A percentile compares a stretch with the other conserved stretches of the same genome.
These are phyloP conservation scores for Oreotrochilus melanogaster DNA, from an alignment of 2,113 vertebrate species.

Conservation along the genomic window DNA sequence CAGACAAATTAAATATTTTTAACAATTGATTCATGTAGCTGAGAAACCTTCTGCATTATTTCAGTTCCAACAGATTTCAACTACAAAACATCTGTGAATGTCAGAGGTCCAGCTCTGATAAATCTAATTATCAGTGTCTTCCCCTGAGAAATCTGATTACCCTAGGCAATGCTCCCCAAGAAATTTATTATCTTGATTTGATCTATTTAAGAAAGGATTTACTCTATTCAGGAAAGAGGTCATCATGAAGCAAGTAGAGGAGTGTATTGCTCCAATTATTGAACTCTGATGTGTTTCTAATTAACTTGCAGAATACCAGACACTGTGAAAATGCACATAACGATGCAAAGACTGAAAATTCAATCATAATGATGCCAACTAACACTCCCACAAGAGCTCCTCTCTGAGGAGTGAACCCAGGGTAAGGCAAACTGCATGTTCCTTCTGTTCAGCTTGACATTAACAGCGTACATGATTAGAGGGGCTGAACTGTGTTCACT, in stretches of 20 bases:
- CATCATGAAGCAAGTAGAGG: neutral
- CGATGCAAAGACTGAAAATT: constrained; percentile 25
- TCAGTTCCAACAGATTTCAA: neutral
- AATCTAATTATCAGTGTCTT: constrained; percentile 34
- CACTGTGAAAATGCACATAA: constrained; percentile 16
- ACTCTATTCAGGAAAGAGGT: constrained; percentile 31
- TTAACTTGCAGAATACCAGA: constrained; percentile 19
- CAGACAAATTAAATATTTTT: neutral
- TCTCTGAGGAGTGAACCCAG: neutral
- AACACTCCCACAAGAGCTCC: neutral
- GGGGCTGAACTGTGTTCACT: neutral
- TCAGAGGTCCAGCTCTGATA: constrained; percentile 4
- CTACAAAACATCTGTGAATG: neutral
- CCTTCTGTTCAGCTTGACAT: neutral
- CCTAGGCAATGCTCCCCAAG: constrained; percentile 1
- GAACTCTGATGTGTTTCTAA: constrained; percentile 24
- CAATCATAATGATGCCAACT: neutral
- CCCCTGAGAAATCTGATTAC: constrained; percentile 45
- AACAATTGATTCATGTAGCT: neutral
- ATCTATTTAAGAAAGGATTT: constrained; percentile 44
- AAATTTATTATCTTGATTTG: constrained; percentile 49
- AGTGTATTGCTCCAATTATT: constrained; percentile 18
- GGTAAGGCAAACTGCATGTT: neutral
- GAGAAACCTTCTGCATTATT: neutral
- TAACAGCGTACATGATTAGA: neutral